These are phyloP conservation scores for Atrina japonica DNA, from an alignment of 2,888 invertebrate genomes.

Conservation along the genomic window DNA sequence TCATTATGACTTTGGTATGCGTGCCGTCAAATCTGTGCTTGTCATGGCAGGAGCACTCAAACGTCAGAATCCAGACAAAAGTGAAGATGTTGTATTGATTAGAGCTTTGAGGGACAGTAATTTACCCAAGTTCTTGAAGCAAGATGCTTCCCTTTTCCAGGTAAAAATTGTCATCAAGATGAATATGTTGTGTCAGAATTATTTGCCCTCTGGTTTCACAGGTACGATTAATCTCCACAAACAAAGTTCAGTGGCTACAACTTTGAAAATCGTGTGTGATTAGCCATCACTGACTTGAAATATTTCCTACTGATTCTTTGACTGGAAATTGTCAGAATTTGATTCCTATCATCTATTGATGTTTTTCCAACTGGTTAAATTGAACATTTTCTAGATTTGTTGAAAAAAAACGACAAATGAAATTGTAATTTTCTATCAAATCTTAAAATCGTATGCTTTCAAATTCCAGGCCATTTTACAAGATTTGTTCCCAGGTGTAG, in stretches of 20 bases:
- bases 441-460: no score
- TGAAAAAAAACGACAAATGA: no score
- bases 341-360: no score
- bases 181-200: not conserved
- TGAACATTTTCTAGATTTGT: no score
- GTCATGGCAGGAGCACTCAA: slow-evolving; percentile 96
- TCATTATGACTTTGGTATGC: slow-evolving; percentile 94
- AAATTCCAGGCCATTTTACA: slow-evolving; percentile 87
- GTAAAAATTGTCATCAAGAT: slow-evolving; percentile 73
- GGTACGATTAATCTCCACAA: no score
- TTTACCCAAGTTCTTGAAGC: slow-evolving; percentile 92
- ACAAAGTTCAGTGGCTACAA: no score
- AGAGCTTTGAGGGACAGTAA: slow-evolving; percentile 94
- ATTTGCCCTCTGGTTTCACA: not conserved
- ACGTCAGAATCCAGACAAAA: slow-evolving; percentile 90
- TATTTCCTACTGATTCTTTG: no score
- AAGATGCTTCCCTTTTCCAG: slow-evolving; percentile 91
- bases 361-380: no score
- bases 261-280: no score
- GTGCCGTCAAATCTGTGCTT: slow-evolving; percentile 85
- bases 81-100: slow-evolving; percentile 89
- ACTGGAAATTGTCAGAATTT: no score
- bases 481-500: slow-evolving; percentile 93
- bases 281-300: no score
- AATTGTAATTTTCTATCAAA: no score